phyloP scores from a whole-genome alignment of 2,113 vertebrate genomes.

The Emydura subglobosa region DNA sequence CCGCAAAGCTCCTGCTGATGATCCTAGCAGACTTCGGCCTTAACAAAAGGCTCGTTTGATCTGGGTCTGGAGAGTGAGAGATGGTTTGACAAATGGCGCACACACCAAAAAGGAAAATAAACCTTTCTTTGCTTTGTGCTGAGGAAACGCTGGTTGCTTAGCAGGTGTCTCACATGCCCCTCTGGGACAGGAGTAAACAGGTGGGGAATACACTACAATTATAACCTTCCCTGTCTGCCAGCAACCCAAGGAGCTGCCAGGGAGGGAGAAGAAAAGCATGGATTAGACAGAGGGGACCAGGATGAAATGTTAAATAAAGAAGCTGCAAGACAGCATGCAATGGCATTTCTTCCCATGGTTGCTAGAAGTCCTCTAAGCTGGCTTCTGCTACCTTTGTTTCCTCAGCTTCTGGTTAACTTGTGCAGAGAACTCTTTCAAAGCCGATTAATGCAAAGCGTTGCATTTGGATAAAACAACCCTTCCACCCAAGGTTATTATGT shows the following conservation, averaged over 20 bases:
- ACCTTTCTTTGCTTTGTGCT: conserved; percentile 16
- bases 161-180: conserved; percentile 28
- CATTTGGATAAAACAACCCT: neutral
- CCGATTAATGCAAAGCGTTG: neutral
- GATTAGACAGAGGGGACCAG: neutral
- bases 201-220: neutral
- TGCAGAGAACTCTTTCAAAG: neutral
- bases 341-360: neutral
- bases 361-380: neutral
- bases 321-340: neutral
- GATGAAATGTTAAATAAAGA: conserved; percentile 4
- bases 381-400: neutral
- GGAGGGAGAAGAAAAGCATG: neutral
- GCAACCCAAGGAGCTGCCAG: neutral
- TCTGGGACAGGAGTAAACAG: conserved; percentile 15
- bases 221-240: neutral
- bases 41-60: conserved; percentile 64
- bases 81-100: conserved; percentile 41
- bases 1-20: conserved; percentile 54
- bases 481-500: neutral
- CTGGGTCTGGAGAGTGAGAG: conserved; percentile 37
- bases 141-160: conserved; percentile 5
- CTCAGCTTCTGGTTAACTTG: neutral
- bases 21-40: conserved; percentile 60
- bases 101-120: conserved; percentile 31